Evolutionary conservation across 2,888 invertebrate genomes (phyloP).

Genomic region (Orthosia cruda): DNA sequence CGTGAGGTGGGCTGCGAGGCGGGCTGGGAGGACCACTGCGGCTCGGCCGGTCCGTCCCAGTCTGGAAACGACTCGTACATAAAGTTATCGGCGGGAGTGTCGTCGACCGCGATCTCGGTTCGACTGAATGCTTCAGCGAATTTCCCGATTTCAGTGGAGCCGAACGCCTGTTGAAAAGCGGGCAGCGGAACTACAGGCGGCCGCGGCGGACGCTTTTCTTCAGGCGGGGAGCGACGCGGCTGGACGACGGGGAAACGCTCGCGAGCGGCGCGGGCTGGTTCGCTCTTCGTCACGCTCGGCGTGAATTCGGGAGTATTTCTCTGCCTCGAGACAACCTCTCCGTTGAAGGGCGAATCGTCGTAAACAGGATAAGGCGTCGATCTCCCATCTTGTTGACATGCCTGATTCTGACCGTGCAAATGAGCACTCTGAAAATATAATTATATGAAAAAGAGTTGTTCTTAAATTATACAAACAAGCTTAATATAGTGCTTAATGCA

Average conservation of each 20-base stretch:
- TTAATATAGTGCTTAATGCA: no score
- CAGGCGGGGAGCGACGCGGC: conserved; percentile 79
- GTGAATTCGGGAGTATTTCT: conserved; percentile 77
- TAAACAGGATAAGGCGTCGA: conserved; percentile 85
- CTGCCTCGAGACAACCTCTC: conserved; percentile 75
- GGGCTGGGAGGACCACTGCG: conserved; percentile 86
- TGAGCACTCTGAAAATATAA: conserved; percentile 82
- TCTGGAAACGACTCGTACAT: conserved; percentile 86
- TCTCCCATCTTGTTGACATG: conserved; percentile 83
- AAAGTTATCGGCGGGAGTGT: conserved; percentile 83
- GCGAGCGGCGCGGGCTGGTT: conserved; percentile 70
- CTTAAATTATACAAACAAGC: not conserved
- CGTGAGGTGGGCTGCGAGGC: conserved; percentile 81
- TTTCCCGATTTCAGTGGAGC: conserved; percentile 96
- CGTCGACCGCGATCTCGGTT: conserved; percentile 89
- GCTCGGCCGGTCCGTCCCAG: conserved; percentile 85
- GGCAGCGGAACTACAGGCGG: conserved; percentile 93
- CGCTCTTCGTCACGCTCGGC: conserved; percentile 69
- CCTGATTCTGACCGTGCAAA: conserved; percentile 79
- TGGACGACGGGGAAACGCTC: conserved; percentile 75
- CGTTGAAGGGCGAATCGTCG: conserved; percentile 81
- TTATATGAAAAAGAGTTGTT: not conserved
- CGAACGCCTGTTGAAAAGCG: conserved; percentile 96
- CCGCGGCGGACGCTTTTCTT: conserved; percentile 81
- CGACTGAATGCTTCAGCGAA: conserved; percentile 94